A percentile compares a stretch with the other conserved stretches of the same genome.
phyloP scores from a whole-genome alignment of 2,113 vertebrate genomes.

The Paracanthobrama guichenoti region DNA sequence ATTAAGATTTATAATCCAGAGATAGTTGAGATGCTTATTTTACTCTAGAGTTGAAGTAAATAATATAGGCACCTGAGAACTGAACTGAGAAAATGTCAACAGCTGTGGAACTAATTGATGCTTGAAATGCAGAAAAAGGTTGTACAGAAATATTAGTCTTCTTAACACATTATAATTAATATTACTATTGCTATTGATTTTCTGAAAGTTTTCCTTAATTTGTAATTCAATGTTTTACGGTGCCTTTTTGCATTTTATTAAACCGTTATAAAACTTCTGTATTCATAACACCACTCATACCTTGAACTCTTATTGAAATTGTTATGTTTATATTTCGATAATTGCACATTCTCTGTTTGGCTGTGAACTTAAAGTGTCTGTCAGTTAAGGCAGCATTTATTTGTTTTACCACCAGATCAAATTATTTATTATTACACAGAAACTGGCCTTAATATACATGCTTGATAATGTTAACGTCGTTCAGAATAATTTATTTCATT shows the following conservation, averaged over 20 bases:
- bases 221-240: conserved; percentile 65
- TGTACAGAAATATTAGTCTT: conserved; percentile 37
- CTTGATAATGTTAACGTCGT: conserved; percentile 84
- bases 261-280: conserved; percentile 36
- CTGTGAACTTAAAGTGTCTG: conserved; percentile 52
- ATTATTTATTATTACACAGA: conserved; percentile 83
- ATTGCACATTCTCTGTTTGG: conserved; percentile 52
- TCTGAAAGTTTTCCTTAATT: conserved; percentile 34
- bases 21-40: conserved; percentile 30
- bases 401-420: conserved; percentile 71
- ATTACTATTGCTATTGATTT: conserved; percentile 10
- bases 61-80: conserved; percentile 30
- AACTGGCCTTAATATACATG: conserved; percentile 90
- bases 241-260: conserved; percentile 81
- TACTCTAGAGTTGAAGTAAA: conserved; percentile 17
- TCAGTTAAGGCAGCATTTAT: conserved; percentile 51
- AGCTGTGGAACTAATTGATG: conserved; percentile 39
- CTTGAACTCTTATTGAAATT: conserved; percentile 47
- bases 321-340: conserved; percentile 41
- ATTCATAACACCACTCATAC: conserved; percentile 52
- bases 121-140: conserved; percentile 43
- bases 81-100: conserved; percentile 26
- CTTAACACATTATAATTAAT: conserved; percentile 40
- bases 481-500: conserved; percentile 92
- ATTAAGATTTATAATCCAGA: conserved; percentile 41